Percentiles rank a stretch among this genome's conserved stretches.
Conservation (phyloP, 2,113 vertebrate genomes). For the Furnarius figulus region DNA sequence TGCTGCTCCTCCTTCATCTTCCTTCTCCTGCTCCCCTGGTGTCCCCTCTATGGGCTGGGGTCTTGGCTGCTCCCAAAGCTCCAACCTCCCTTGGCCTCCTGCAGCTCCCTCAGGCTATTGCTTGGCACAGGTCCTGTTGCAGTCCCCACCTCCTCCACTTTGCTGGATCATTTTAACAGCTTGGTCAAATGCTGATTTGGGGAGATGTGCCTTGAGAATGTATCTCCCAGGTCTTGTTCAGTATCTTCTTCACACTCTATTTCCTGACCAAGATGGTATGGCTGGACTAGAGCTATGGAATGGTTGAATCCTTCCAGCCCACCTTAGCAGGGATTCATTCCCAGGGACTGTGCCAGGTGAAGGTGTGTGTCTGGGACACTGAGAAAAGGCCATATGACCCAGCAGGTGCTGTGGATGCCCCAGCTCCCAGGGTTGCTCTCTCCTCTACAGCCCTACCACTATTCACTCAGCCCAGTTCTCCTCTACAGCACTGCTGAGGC, state of each 20-base stretch:
- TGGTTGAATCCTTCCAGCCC: not conserved
- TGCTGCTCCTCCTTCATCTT: not conserved
- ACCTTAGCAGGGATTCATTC: not conserved
- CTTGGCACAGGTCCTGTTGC: not conserved
- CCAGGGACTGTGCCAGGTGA: not conserved
- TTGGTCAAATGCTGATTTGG: not conserved
- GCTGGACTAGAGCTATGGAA: not conserved
- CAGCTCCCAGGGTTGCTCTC: not conserved
- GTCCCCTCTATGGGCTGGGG: not conserved
- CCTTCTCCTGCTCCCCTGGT: not conserved
- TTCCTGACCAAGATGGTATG: not conserved
- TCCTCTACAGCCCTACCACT: not conserved
- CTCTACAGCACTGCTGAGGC: not conserved
- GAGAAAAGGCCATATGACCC: too few relatives aligned
- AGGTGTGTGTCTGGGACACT: not conserved
- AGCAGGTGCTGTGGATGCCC: not conserved
- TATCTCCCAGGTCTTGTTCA: accelerated
- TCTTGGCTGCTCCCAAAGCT: not conserved
- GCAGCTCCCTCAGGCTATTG: accelerated
- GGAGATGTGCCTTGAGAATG: not conserved
- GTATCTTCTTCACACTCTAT: not conserved
- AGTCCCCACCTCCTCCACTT: not conserved
- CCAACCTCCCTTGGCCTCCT: not conserved
- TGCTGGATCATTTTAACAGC: not conserved
- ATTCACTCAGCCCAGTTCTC: not conserved